Percentiles rank a stretch among this genome's conserved stretches.
Conservation (phyloP, 1,140 invertebrate genomes). For the Drosophila subobscura region DNA sequence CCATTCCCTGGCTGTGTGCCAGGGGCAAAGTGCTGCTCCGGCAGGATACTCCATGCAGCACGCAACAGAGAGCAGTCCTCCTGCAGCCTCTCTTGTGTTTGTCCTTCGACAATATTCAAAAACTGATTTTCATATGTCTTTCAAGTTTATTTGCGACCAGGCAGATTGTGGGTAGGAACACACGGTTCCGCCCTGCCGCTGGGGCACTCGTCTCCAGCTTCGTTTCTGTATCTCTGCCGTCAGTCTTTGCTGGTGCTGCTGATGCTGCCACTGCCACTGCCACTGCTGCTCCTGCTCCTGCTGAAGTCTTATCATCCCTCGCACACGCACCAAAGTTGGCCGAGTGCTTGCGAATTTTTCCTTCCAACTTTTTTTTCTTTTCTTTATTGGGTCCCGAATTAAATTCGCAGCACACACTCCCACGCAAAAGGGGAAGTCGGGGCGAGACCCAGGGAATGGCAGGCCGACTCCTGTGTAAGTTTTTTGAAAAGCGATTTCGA, state of each 20-base stretch:
- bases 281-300: slow-evolving; percentile 25
- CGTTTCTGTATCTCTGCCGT: slow-evolving; percentile 48
- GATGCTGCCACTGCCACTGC: slow-evolving; percentile 3
- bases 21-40: slow-evolving; percentile 44
- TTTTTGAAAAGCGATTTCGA: slow-evolving; percentile 74
- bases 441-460: neutral
- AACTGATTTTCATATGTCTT: slow-evolving; percentile 81
- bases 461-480: slow-evolving; percentile 46
- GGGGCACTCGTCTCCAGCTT: neutral
- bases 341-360: slow-evolving; percentile 46
- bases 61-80: slow-evolving; percentile 43
- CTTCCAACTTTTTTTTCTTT: slow-evolving; percentile 47
- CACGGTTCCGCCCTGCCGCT: neutral
- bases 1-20: slow-evolving; percentile 46
- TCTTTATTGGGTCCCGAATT: slow-evolving; percentile 70
- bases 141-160: slow-evolving; percentile 74
- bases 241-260: neutral
- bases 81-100: slow-evolving; percentile 55
- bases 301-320: slow-evolving; percentile 65
- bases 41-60: slow-evolving; percentile 21
- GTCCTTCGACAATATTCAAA: slow-evolving; percentile 76
- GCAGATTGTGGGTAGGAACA: slow-evolving; percentile 44
- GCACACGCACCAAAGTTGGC: slow-evolving; percentile 80
- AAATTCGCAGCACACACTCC: slow-evolving; percentile 52
- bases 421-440: neutral